Conservation (phyloP, 2,113 vertebrate species). For the Accipiter cooperii region DNA sequence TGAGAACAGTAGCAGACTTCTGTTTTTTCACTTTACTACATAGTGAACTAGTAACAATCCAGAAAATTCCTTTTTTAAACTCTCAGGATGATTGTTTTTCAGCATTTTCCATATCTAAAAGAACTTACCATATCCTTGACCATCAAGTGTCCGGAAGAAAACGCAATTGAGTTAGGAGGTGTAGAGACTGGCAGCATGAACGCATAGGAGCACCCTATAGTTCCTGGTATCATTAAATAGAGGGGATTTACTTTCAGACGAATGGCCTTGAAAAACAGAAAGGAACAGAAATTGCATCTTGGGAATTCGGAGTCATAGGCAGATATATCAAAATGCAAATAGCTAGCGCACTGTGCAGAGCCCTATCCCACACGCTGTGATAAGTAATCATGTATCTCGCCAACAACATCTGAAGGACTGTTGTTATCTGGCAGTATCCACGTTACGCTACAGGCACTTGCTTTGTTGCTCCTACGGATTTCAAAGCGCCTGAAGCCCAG, state of each 20-base stretch:
- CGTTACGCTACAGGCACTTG: rapidly evolving
- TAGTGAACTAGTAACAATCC: background rate
- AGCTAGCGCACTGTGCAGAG: background rate
- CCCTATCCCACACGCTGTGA: background rate
- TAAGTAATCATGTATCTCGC: background rate
- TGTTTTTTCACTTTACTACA: background rate
- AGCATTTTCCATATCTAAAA: background rate
- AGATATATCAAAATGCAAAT: background rate
- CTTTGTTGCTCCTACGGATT: background rate
- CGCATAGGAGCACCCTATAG: conserved; percentile 87
- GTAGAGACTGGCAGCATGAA: conserved; percentile 98
- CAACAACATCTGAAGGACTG: background rate
- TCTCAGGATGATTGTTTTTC: background rate
- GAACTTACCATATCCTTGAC: conserved; percentile 94
- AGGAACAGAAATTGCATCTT: background rate
- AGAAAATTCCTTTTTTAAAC: background rate
- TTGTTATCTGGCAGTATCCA: background rate
- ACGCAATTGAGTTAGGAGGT: conserved; percentile 97
- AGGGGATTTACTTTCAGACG: conserved; percentile 86
- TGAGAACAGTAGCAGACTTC: background rate
- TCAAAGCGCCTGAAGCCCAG: background rate
- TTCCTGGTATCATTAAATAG: conserved; percentile 94
- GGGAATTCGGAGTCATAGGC: background rate
- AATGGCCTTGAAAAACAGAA: conserved; percentile 76
- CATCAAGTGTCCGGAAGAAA: conserved; percentile 91